phyloP scores from a whole-genome alignment of 1,140 invertebrate species.

The Temnothorax longispinosus region DNA sequence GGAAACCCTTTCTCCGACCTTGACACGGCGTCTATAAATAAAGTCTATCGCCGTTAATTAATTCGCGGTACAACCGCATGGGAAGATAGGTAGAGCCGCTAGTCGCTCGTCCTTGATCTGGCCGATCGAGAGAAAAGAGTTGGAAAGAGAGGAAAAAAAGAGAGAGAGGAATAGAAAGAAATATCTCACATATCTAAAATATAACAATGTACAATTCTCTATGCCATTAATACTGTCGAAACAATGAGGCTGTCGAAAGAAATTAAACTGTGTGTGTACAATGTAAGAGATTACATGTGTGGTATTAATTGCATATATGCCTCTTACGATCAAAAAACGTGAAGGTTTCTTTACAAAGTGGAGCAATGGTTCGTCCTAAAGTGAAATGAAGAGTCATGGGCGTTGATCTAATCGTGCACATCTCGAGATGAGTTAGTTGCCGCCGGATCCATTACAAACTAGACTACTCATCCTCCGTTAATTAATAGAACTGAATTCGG shows the following conservation, averaged over 20 bases:
- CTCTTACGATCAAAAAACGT: background rate
- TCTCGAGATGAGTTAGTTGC: conserved; percentile 51
- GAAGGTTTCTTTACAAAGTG: conserved; percentile 21
- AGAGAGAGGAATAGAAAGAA: conserved; percentile 1
- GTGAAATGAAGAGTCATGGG: conserved; percentile 53
- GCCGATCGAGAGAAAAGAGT: conserved; percentile 21
- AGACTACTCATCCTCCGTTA: conserved; percentile 49
- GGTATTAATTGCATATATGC: background rate
- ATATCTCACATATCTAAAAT: conserved; percentile 15
- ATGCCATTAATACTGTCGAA: background rate
- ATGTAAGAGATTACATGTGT: background rate
- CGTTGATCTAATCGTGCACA: conserved; percentile 26
- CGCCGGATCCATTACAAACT: conserved; percentile 31
- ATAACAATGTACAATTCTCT: conserved; percentile 9
- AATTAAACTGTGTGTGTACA: background rate
- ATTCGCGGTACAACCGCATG: conserved; percentile 37
- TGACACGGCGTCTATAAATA: conserved; percentile 55
- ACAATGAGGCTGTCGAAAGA: background rate
- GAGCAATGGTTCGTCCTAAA: conserved; percentile 36
- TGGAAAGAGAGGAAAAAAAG: background rate
- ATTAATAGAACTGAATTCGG: conserved; percentile 30
- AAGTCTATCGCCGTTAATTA: conserved; percentile 57
- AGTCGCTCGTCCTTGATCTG: conserved; percentile 45
- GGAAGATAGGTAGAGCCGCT: conserved; percentile 32
- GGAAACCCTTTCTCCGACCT: conserved; percentile 55